Evolutionary conservation across 2,797 vertebrate species (phyloP), one percentile per base, ranked within the genome.

Genomic region (Catamblyrhynchus diadema): DNA sequence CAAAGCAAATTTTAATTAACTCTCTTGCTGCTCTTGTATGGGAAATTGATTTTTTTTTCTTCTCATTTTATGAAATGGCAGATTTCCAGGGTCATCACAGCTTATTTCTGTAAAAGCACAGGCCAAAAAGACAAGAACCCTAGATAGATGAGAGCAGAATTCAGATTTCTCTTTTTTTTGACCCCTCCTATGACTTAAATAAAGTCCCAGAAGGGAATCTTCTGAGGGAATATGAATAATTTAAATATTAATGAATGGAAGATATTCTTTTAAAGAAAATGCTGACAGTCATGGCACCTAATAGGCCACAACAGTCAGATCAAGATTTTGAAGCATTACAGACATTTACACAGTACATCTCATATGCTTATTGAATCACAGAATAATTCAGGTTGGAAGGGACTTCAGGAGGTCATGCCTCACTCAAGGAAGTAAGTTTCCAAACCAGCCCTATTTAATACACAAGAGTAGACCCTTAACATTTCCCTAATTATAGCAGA

Each of bases 1-100:
- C 74, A 60, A 66, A 81, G 69, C 48, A 89, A 92, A 92, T 87
- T 89, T 91, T 94, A 89, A 92, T 93, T 95, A 94, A 93, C 45
- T 92, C 18, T 92, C 67, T 35, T 88, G 33, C 50, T 91, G 39
- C 13, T 93, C 32, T 75, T 82, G 33, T 61, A 77, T 18, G 16
- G 50, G 54, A 95, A 88, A 93, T 79, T 47, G 74, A 94, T 85
- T 77, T 79, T 80, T 80, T 78, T 80, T 71, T 81, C 39, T 73
- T 90, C 72, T 32, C 9, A 3, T 89, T 93, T 93, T 82, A 92
- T 14, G 32, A 91, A 74, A 65, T 89, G 71, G 83, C 69, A 90
- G 64, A 80, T 45, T 77, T 80, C 67, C 90, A 96, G 78, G 81
- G 73, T 88, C 80, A 94, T 37, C 22, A 59, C 41, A 92, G 44